Evolutionary conservation across 1,140 invertebrate species (phyloP).

Genomic region (Leptopilina boulardi): DNA sequence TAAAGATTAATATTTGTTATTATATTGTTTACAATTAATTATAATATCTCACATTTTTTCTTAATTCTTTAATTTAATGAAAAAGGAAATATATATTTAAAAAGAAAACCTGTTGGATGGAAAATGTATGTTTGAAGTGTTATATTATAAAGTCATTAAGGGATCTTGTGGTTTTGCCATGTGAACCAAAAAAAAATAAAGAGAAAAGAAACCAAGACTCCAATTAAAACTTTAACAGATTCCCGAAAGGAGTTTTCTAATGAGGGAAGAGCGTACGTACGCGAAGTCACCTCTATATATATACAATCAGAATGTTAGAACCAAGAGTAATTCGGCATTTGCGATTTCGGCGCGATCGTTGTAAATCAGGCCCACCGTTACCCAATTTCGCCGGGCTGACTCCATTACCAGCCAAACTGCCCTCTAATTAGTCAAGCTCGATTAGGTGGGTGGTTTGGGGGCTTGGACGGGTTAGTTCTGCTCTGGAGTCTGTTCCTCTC

Average conservation of each 20-base stretch:
- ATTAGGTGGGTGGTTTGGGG: conserved; percentile 60
- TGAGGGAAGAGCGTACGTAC: background rate
- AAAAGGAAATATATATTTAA: too few relatives aligned
- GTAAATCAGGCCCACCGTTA: conserved; percentile 69
- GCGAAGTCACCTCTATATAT: conserved; percentile 12
- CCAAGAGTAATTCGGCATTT: conserved; percentile 50
- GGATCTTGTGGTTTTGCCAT: background rate
- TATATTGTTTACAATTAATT: too few relatives aligned
- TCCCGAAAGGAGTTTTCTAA: conserved; percentile 34
- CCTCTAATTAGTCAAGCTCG: conserved; percentile 73
- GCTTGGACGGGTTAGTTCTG: conserved; percentile 24
- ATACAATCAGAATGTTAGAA: conserved; percentile 38
- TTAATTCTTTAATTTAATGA: too few relatives aligned
- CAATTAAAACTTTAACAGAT: conserved; percentile 61
- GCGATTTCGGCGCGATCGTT: conserved; percentile 56
- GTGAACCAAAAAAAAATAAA: conserved; percentile 46
- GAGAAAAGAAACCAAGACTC: conserved; percentile 55
- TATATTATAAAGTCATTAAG: conserved; percentile 3
- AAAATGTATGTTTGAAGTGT: background rate
- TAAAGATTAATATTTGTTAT: too few relatives aligned
- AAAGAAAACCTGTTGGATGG: too few relatives aligned
- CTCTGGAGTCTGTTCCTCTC: conserved; percentile 35
- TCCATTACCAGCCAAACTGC: conserved; percentile 69
- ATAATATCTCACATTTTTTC: too few relatives aligned
- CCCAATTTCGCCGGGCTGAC: conserved; percentile 64